A percentile compares a stretch with the other conserved stretches of the same genome.
phyloP scores from a whole-genome alignment of 2,113 vertebrate species.

The Misgurnus mizolepis region DNA sequence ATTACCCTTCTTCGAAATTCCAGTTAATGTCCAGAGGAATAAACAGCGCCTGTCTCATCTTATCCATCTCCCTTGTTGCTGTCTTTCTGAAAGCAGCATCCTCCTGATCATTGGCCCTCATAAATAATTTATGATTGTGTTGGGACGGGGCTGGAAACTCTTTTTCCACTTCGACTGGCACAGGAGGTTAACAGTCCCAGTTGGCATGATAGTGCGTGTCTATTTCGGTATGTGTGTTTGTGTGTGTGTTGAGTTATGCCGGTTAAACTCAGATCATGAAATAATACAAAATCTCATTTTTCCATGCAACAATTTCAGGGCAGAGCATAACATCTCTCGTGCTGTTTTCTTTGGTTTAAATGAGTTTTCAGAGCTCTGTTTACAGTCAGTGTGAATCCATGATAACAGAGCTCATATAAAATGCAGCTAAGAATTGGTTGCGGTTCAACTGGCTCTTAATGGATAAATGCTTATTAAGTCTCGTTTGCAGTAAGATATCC shows the following conservation, averaged over 20 bases:
- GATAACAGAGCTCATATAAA: background rate
- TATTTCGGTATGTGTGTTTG: background rate
- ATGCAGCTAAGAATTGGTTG: background rate
- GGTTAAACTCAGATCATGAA: background rate
- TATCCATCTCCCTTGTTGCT: constrained; percentile 10
- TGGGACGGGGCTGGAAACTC: background rate
- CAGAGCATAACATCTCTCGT: background rate
- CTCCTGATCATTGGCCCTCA: background rate
- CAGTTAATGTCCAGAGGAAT: constrained; percentile 21
- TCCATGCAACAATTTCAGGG: background rate
- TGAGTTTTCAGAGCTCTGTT: background rate
- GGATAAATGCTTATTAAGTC: constrained; percentile 31
- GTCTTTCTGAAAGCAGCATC: constrained; percentile 2
- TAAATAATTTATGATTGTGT: constrained; percentile 38
- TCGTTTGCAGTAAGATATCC: background rate
- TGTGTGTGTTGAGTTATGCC: background rate
- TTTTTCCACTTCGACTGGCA: constrained; percentile 8
- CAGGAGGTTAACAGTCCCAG: constrained; percentile 2
- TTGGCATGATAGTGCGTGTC: constrained; percentile 7
- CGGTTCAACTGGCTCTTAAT: constrained; percentile 48
- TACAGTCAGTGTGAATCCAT: background rate
- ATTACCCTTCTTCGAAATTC: constrained; percentile 6
- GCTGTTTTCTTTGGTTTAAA: background rate
- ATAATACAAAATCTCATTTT: background rate
- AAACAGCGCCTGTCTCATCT: background rate